A percentile compares a stretch with the other conserved stretches of the same genome.
phyloP scores from a whole-genome alignment of 2,888 invertebrate species.

The Eupeodes luniger region DNA sequence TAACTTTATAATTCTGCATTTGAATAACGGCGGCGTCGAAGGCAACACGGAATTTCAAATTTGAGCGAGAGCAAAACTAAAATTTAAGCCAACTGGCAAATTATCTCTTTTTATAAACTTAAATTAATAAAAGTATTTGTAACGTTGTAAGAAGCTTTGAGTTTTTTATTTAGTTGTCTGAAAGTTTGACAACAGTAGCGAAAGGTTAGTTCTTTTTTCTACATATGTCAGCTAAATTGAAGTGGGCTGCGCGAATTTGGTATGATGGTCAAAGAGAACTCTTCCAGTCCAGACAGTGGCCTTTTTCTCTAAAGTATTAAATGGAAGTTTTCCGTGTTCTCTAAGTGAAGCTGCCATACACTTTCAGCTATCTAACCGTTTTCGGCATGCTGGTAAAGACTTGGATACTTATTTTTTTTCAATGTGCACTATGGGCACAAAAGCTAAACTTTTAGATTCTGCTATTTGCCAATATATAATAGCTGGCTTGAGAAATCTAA shows the following conservation, averaged over 20 bases:
- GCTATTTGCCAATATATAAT: slow-evolving; percentile 39
- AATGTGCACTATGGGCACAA: slow-evolving; percentile 35
- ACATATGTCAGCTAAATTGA: slow-evolving; percentile 18
- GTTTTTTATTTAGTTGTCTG: no score
- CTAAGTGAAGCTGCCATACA: slow-evolving; percentile 31
- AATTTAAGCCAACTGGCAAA: no score
- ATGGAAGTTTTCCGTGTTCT: slow-evolving; percentile 26
- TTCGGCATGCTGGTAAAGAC: slow-evolving; percentile 18
- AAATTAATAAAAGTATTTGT: no score
- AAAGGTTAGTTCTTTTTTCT: slow-evolving; percentile 29
- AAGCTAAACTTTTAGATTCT: slow-evolving; percentile 24
- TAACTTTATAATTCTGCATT: no score
- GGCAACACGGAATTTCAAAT: no score
- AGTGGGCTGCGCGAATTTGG: slow-evolving; percentile 4
- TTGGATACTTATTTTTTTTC: slow-evolving; percentile 40
- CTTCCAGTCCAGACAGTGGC: slow-evolving; percentile 20
- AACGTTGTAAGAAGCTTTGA: no score
- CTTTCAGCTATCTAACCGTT: neutral
- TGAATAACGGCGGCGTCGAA: no score
- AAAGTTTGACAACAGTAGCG: no score
- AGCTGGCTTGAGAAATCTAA: slow-evolving; percentile 17
- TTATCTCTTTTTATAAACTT: no score
- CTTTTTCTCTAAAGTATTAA: slow-evolving; percentile 6
- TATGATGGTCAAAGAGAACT: slow-evolving; percentile 21
- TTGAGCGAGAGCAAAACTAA: no score